These are phyloP conservation scores for Hypomesus transpacificus DNA, from an alignment of 2,113 vertebrate species.

Conservation along the genomic window DNA sequence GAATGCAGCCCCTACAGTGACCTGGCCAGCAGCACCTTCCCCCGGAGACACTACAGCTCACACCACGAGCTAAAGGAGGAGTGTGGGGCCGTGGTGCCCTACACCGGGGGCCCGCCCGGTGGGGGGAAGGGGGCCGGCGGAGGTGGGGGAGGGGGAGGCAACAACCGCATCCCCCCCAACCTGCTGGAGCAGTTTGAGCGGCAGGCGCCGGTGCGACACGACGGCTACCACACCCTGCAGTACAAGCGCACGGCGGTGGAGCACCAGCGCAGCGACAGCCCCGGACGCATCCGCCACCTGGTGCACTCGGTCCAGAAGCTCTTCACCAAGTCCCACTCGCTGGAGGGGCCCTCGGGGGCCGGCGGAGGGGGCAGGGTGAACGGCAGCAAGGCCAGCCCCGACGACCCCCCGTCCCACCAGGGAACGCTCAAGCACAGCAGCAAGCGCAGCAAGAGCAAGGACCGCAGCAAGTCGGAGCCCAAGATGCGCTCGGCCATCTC, in stretches of 20 bases:
- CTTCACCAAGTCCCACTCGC: conserved; percentile 84
- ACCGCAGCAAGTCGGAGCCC: conserved; percentile 87
- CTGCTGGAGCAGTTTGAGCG: conserved; percentile 92
- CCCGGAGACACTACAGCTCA: conserved; percentile 91
- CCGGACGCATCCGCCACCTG: conserved; percentile 91
- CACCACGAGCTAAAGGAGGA: conserved; percentile 82
- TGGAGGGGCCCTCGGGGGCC: conserved; percentile 75
- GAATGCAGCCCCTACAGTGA: conserved; percentile 86
- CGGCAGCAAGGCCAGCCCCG: conserved; percentile 61
- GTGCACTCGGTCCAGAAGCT: conserved; percentile 96
- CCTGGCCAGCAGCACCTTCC: conserved; percentile 94
- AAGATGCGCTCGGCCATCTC: conserved; percentile 90
- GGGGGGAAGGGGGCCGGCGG: conserved; percentile 41
- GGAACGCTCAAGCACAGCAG: conserved; percentile 75
- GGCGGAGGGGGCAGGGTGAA: conserved; percentile 69
- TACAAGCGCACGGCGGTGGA: conserved; percentile 87
- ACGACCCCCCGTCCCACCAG: conserved; percentile 67
- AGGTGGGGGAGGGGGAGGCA: conserved; percentile 42
- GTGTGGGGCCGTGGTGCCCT: conserved; percentile 80
- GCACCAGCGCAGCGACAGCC: conserved; percentile 89
- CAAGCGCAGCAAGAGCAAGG: conserved; percentile 91
- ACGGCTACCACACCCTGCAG: conserved; percentile 96
- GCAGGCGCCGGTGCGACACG: conserved; percentile 84
- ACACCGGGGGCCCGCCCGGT: conserved; percentile 61
- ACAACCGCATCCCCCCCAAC: conserved; percentile 73